Conservation (phyloP, 92 coral and sea anemone genomes). For the Hydrozoanthus gracilis region DNA sequence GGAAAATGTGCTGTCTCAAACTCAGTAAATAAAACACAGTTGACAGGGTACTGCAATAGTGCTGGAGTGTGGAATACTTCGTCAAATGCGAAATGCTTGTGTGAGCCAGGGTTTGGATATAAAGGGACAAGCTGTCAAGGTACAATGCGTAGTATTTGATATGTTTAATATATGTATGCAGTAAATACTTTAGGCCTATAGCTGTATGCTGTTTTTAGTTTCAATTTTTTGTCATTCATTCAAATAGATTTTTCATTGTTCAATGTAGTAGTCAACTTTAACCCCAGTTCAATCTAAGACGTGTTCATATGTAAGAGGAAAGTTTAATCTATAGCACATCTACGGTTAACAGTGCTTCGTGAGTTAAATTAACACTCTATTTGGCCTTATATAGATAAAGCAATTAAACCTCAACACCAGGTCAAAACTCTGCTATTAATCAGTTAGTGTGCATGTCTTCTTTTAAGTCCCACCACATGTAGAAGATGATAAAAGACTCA, state of each 20-base stretch:
- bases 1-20: neutral
- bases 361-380: too few species aligned
- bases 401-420: too few species aligned
- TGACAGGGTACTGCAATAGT: slow-evolving; percentile 22
- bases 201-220: neutral
- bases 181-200: neutral
- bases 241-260: neutral
- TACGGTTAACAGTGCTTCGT: too few species aligned
- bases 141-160: neutral
- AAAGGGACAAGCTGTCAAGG: slow-evolving; percentile 40
- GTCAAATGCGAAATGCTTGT: slow-evolving; percentile 7
- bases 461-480: too few species aligned
- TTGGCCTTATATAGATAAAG: too few species aligned
- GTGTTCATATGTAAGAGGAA: too few species aligned
- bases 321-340: too few species aligned
- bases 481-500: too few species aligned
- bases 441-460: too few species aligned
- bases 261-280: too few species aligned
- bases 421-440: too few species aligned
- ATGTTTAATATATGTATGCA: neutral
- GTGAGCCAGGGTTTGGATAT: slow-evolving; percentile 44
- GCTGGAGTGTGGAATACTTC: slow-evolving; percentile 15
- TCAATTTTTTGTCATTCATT: neutral
- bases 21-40: slow-evolving; percentile 11
- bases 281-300: too few species aligned